phyloP scores from a whole-genome alignment of 2,113 vertebrate species.

The Glareola pratincola region DNA sequence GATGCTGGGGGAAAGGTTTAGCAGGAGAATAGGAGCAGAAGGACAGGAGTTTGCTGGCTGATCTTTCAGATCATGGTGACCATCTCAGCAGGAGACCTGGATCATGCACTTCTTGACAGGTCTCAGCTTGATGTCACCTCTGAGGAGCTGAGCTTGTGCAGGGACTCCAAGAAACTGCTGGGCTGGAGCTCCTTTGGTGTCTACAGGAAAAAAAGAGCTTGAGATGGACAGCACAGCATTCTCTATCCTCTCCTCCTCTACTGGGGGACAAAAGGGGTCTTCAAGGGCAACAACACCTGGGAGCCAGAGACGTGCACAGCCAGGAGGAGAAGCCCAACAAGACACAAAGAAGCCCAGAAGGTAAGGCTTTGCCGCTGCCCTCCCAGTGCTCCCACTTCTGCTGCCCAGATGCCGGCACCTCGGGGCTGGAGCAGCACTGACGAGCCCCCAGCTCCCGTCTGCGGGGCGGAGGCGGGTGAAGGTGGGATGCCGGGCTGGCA shows the following conservation, averaged over 20 bases:
- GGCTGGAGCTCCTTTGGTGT: not conserved
- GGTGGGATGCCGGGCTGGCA: not conserved
- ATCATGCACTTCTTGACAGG: not conserved
- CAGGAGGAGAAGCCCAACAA: not conserved
- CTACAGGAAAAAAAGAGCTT: not conserved
- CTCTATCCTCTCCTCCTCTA: not conserved
- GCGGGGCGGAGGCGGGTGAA: rapidly evolving
- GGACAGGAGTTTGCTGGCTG: not conserved
- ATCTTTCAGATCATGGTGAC: not conserved
- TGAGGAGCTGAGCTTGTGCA: not conserved
- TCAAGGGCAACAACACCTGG: not conserved
- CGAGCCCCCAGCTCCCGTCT: not conserved
- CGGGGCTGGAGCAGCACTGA: not conserved
- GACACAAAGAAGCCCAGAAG: not conserved
- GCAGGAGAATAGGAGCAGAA: not conserved
- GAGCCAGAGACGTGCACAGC: not conserved
- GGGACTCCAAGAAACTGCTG: not conserved
- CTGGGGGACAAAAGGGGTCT: not conserved
- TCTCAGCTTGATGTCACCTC: not conserved
- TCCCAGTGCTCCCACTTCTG: not conserved
- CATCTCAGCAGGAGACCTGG: not conserved
- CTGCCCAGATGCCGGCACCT: not conserved
- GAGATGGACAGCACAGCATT: not conserved
- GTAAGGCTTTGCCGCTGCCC: not conserved
- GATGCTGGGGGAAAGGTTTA: not conserved